Percentiles rank a stretch among this genome's conserved stretches.
These are phyloP conservation scores for Pseudomyrmex concolor DNA, from an alignment of 1,140 invertebrate genomes.

Conservation along the genomic window DNA sequence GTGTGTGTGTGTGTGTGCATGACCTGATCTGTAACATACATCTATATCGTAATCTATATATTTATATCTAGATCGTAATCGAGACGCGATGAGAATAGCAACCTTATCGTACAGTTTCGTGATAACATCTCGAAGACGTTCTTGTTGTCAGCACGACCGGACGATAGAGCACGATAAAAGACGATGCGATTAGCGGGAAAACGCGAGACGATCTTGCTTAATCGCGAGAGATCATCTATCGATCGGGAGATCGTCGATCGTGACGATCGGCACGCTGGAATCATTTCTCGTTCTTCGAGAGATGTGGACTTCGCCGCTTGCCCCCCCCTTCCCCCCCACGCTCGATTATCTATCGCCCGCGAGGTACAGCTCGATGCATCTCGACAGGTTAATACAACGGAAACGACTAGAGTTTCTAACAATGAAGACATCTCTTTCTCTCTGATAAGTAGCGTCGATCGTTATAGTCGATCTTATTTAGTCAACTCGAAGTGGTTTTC, in stretches of 20 bases:
- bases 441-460: neutral
- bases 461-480: neutral
- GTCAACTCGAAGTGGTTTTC: neutral
- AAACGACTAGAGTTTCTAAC: neutral
- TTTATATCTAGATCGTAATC: conserved; percentile 47
- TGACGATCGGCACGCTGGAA: conserved; percentile 2
- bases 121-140: conserved; percentile 51
- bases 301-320: conserved; percentile 10
- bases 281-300: neutral
- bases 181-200: conserved; percentile 64
- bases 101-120: conserved; percentile 9
- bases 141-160: conserved; percentile 43
- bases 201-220: conserved; percentile 4
- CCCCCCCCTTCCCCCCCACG: neutral
- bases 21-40: conserved; percentile 8
- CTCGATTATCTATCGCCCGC: conserved; percentile 49
- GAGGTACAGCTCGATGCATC: neutral
- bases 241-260: conserved; percentile 31
- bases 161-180: conserved; percentile 66
- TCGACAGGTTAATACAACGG: conserved; percentile 28
- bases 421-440: neutral
- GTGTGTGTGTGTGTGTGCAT: no score
- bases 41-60: no score
- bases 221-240: conserved; percentile 65
- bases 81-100: neutral